Percentiles rank a stretch among this genome's conserved stretches.
Evolutionary conservation across 2,888 invertebrate genomes (phyloP).

Genomic region (Eilema depressum): DNA sequence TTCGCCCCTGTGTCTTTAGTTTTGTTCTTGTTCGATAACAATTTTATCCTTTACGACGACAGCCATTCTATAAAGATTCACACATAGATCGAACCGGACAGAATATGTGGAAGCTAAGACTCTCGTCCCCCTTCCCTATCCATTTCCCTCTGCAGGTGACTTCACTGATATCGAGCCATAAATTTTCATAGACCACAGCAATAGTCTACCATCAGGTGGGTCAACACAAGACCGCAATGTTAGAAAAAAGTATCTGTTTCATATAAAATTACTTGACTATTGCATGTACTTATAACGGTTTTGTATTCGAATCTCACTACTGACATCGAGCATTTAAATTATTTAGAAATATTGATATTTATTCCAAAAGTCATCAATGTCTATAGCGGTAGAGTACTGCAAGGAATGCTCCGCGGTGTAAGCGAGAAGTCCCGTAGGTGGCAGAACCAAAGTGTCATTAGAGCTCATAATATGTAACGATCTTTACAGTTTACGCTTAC

Average conservation of each 20-base stretch:
- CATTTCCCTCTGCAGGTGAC: not conserved
- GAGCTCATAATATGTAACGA: conserved; percentile 13
- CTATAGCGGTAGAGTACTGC: not conserved
- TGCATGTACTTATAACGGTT: not conserved
- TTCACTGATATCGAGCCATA: not conserved
- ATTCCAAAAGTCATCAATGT: not conserved
- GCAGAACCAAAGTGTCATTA: conserved; percentile 6
- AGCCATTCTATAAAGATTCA: not conserved
- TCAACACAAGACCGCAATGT: not conserved
- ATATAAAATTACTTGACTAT: not conserved
- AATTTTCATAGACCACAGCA: not conserved
- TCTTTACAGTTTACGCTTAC: conserved; percentile 12
- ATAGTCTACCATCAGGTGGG: not conserved
- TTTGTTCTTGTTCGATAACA: not conserved
- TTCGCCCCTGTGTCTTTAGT: not conserved
- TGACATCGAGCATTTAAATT: not conserved
- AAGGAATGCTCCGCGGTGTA: not conserved
- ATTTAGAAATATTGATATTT: not conserved
- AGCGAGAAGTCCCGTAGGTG: not conserved
- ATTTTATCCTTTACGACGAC: not conserved
- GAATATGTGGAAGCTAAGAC: not conserved
- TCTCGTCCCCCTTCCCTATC: too few species aligned
- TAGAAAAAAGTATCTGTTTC: not conserved
- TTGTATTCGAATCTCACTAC: not conserved
- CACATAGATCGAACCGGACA: not conserved